These are phyloP conservation scores for Lates calcarifer DNA, from an alignment of 2,113 vertebrate species.

Conservation along the genomic window DNA sequence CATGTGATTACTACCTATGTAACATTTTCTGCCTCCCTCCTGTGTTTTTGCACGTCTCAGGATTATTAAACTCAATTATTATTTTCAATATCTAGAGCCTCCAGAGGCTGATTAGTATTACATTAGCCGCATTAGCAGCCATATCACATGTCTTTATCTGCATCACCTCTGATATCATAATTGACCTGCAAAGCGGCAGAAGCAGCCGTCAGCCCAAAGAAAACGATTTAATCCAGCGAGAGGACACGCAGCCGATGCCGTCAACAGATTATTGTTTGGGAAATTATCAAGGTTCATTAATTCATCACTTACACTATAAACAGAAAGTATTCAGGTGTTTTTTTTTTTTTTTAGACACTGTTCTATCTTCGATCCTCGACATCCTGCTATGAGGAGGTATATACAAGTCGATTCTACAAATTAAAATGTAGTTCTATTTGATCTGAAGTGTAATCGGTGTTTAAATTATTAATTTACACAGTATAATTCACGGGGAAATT, in stretches of 20 bases:
- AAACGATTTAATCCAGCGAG: background rate
- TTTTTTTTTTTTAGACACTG: background rate
- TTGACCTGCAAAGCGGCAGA: background rate
- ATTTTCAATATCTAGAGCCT: constrained; percentile 13
- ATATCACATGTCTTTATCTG: constrained; percentile 58
- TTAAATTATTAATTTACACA: background rate
- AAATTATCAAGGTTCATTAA: background rate
- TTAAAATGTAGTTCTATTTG: background rate
- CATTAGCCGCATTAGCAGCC: constrained; percentile 49
- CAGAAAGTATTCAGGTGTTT: background rate
- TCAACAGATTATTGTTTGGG: background rate
- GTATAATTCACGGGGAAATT: background rate
- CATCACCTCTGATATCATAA: constrained; percentile 40
- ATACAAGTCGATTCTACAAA: background rate
- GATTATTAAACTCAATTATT: constrained; percentile 10
- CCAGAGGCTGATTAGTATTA: constrained; percentile 41
- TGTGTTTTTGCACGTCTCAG: background rate
- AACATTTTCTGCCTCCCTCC: background rate
- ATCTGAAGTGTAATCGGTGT: background rate
- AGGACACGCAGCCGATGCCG: background rate
- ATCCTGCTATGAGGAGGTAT: background rate
- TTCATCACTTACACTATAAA: background rate
- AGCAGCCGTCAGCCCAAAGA: background rate
- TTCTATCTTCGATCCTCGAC: background rate
- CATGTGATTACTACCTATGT: background rate